These are phyloP conservation scores for Lycopodina hypogea DNA, from an alignment of 37 sponge, comb jelly and placozoan species.

Conservation along the genomic window DNA sequence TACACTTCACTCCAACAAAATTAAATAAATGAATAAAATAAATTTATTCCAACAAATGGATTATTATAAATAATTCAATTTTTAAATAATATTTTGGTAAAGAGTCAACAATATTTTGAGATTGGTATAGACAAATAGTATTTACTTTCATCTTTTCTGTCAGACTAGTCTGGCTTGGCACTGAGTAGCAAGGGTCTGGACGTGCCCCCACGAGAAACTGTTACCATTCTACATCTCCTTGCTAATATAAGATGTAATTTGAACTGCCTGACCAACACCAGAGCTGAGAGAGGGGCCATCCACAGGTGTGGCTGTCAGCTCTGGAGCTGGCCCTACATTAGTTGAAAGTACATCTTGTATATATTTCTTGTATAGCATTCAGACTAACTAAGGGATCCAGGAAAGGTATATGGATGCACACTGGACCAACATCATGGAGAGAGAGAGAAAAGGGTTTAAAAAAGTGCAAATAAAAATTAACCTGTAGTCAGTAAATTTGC, in stretches of 20 bases:
- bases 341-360: no score
- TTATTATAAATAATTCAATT: no score
- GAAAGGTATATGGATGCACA: no score
- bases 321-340: no score
- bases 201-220: constrained; percentile 20
- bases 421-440: neutral
- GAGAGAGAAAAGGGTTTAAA: neutral
- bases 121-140: no score
- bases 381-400: no score
- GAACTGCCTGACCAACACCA: neutral
- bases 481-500: no score
- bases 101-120: no score
- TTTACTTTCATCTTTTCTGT: constrained; percentile 52
- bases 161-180: constrained; percentile 40
- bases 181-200: constrained; percentile 38
- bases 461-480: no score
- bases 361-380: no score
- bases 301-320: neutral
- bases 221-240: constrained; percentile 60
- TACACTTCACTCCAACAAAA: neutral
- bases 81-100: no score
- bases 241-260: neutral
- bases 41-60: no score
- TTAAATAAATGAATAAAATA: neutral
- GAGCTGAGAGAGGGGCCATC: neutral